Evolutionary conservation across 2,888 invertebrate species (phyloP), one percentile per base, ranked within the genome.

Genomic region (Dynastes tityus): DNA sequence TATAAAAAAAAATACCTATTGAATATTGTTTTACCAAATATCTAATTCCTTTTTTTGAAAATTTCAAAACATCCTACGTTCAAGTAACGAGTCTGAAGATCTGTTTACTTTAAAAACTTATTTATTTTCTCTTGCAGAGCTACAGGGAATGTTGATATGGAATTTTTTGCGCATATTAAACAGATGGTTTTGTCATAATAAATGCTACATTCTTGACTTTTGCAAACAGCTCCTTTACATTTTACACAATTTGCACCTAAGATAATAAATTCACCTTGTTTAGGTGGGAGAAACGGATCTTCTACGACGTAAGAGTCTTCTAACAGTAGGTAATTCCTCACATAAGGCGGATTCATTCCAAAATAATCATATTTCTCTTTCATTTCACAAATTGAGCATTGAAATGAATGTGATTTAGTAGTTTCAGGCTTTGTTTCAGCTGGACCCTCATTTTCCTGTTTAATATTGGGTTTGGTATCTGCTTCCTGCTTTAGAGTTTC

Each of bases 271-370:
- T 96, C 94, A n/a, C 94, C 92, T 86, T 92, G 93, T 77, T 92
- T 93, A 5, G 93, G 93, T 1, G 94, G 91, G 84, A 93, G 92
- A 86, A 97, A 97, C 0, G 97, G 97, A 89, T 97, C 97, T 85
- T 94, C 94, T 92, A 95, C 94, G 0, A 96, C 88, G 87, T 94
- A 97, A 80, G 93, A 93, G 49, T 95, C 92, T 86, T 96, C 95
- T 82, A 91, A 89, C 77, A 96, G 92, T 51, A 89, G 87, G 55
- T 95, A 89, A 78, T 93, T 91, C 81, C 92, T 92, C 1, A 93
- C 91, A 87, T 95, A 96, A 2, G 94, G 93, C 32, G 96, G 95
- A 80, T 91, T 91, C 13, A 88, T 90, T 29, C 97, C 97, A 87
- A 93, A 94, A 85, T 94, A 97, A 82, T 96, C 92, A 77, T 92